A percentile compares a stretch with the other conserved stretches of the same genome.
phyloP scores from a whole-genome alignment of 2,888 invertebrate genomes.

The Tenthredo amoena region DNA sequence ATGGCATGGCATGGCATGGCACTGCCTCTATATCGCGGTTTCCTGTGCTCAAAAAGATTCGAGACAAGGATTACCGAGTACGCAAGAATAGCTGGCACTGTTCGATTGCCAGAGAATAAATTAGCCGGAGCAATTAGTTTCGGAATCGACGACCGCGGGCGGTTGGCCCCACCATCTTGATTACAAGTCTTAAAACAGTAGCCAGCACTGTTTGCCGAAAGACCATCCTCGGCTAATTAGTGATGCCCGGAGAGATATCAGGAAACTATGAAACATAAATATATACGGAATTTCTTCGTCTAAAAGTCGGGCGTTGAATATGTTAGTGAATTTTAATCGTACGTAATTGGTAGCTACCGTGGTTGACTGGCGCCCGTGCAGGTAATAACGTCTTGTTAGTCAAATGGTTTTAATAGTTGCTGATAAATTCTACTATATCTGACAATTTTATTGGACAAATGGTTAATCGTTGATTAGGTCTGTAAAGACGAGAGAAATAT shows the following conservation, averaged over 20 bases:
- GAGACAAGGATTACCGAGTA: slow-evolving; percentile 60
- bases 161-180: slow-evolving; percentile 78
- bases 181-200: slow-evolving; percentile 74
- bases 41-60: slow-evolving; percentile 57
- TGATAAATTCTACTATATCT: slow-evolving; percentile 42
- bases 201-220: slow-evolving; percentile 77
- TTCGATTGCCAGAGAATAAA: slow-evolving; percentile 72
- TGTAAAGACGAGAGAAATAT: slow-evolving; percentile 22
- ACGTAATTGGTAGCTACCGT: slow-evolving; percentile 48
- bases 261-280: slow-evolving; percentile 76
- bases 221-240: slow-evolving; percentile 76
- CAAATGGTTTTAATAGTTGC: slow-evolving; percentile 41
- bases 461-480: slow-evolving; percentile 27
- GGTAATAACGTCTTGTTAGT: slow-evolving; percentile 49
- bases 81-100: slow-evolving; percentile 62
- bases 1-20: neutral
- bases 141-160: slow-evolving; percentile 76
- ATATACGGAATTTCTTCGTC: slow-evolving; percentile 74
- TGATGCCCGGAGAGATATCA: slow-evolving; percentile 77
- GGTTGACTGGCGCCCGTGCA: neutral
- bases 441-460: slow-evolving; percentile 51
- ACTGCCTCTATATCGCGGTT: slow-evolving; percentile 61
- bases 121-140: slow-evolving; percentile 78
- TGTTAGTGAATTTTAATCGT: slow-evolving; percentile 45
- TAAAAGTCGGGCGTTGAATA: slow-evolving; percentile 53